phyloP scores from a whole-genome alignment of 1,140 invertebrate genomes.

The Drosophila bocki region DNA sequence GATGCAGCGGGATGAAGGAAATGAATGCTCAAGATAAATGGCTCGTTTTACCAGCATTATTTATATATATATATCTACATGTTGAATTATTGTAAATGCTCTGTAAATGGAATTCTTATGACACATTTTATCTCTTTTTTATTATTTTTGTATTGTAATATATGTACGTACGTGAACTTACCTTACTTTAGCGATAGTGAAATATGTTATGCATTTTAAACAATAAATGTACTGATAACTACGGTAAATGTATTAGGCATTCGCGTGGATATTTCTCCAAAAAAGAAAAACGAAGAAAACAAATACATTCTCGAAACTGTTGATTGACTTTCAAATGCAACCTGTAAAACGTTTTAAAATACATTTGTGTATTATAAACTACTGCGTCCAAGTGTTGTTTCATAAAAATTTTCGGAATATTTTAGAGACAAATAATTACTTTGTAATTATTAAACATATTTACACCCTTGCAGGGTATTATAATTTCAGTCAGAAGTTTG shows the following conservation, averaged over 20 bases:
- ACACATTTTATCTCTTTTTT: slow-evolving; percentile 43
- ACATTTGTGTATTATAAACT: slow-evolving; percentile 3
- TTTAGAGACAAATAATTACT: too few relatives aligned
- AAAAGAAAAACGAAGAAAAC: neutral
- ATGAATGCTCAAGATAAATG: slow-evolving; percentile 39
- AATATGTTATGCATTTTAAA: slow-evolving; percentile 81
- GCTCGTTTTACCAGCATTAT: slow-evolving; percentile 39
- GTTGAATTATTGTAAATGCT: slow-evolving; percentile 76
- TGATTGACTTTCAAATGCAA: slow-evolving; percentile 22
- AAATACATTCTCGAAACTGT: slow-evolving; percentile 27
- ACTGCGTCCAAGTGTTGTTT: neutral
- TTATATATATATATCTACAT: slow-evolving; percentile 52
- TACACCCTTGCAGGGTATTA: too few relatives aligned
- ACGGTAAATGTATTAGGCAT: slow-evolving; percentile 22
- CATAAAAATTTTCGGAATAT: too few relatives aligned
- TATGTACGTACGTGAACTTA: slow-evolving; percentile 63
- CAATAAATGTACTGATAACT: slow-evolving; percentile 68
- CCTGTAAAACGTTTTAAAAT: slow-evolving; percentile 10
- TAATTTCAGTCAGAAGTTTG: too few relatives aligned
- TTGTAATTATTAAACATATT: too few relatives aligned
- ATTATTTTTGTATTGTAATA: slow-evolving; percentile 50
- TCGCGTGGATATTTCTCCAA: neutral
- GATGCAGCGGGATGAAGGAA: slow-evolving; percentile 16
- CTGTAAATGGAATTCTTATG: slow-evolving; percentile 58
- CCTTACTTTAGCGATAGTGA: slow-evolving; percentile 63